Evolutionary conservation across 2,797 vertebrate species (phyloP).

Genomic region (Xerus rutilus): DNA sequence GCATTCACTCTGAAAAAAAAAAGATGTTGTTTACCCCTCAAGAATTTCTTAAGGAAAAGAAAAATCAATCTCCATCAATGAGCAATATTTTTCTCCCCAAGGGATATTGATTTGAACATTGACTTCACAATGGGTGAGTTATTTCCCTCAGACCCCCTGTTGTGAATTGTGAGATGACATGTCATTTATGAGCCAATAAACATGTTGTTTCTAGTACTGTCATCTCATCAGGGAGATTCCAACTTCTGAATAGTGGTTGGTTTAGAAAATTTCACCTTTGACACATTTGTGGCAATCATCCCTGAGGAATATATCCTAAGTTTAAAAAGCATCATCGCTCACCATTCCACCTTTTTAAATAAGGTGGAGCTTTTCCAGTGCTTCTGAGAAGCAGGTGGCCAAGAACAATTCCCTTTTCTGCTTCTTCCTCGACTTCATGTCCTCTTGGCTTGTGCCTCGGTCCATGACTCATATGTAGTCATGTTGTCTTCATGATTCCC

Average conservation of each 20-base stretch:
- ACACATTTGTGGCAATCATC: constrained; percentile 39
- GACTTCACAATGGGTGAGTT: constrained; percentile 82
- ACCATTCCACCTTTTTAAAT: not conserved
- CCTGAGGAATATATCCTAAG: not conserved
- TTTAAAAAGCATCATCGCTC: not conserved
- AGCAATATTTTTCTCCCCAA: constrained; percentile 86
- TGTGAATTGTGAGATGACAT: constrained; percentile 81
- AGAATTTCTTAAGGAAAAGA: constrained; percentile 85
- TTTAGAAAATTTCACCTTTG: constrained; percentile 67
- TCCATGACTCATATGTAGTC: not conserved
- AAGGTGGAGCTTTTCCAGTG: not conserved
- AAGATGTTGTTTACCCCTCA: constrained; percentile 77
- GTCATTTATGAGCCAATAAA: constrained; percentile 82
- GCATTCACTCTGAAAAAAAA: constrained; percentile 72
- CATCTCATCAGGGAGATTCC: constrained; percentile 61
- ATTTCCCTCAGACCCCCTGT: constrained; percentile 75
- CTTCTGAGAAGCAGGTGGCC: not conserved
- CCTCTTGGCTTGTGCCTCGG: not conserved
- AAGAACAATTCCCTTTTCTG: not conserved
- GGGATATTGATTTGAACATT: constrained; percentile 87
- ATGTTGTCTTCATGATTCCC: not conserved
- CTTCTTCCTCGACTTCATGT: fast-evolving
- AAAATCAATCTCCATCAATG: constrained; percentile 82
- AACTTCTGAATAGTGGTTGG: constrained; percentile 17
- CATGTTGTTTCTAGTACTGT: constrained; percentile 76